A percentile compares a stretch with the other conserved stretches of the same genome.
These are phyloP conservation scores for Neodon shergylaensis DNA, from an alignment of 2,113 vertebrate genomes.

Conservation along the genomic window DNA sequence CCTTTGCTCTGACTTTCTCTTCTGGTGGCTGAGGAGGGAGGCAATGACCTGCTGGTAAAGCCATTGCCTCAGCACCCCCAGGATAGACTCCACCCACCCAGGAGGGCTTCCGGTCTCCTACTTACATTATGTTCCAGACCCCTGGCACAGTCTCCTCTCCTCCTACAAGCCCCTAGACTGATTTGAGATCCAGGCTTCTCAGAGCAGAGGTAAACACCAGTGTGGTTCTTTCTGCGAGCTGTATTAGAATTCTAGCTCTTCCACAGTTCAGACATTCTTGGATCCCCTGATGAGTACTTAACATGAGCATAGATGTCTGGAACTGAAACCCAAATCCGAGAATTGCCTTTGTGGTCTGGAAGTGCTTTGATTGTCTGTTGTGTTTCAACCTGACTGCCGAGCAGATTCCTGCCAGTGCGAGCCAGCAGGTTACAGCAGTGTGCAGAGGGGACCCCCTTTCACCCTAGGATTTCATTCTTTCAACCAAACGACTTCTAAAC, in stretches of 20 bases:
- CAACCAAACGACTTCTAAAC: background rate
- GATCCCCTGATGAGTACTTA: slow-evolving; percentile 71
- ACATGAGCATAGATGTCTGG: slow-evolving; percentile 62
- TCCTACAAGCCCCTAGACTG: background rate
- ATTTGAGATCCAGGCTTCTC: slow-evolving; percentile 19
- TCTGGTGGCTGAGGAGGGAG: background rate
- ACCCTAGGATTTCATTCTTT: background rate
- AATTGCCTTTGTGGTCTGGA: slow-evolving; percentile 63
- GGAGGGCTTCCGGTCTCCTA: background rate
- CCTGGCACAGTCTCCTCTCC: background rate
- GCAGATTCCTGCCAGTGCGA: background rate
- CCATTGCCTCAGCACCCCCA: slow-evolving; percentile 48
- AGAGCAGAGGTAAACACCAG: slow-evolving; percentile 14
- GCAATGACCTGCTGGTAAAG: background rate
- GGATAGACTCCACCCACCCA: background rate
- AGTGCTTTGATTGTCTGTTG: slow-evolving; percentile 28
- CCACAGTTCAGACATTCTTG: slow-evolving; percentile 72
- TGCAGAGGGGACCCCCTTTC: background rate
- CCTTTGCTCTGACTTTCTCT: slow-evolving; percentile 71
- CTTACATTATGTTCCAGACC: background rate
- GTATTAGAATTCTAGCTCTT: slow-evolving; percentile 56
- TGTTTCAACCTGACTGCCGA: slow-evolving; percentile 30
- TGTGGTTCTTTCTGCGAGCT: slow-evolving; percentile 48
- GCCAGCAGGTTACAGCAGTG: background rate
- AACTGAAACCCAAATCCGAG: slow-evolving; percentile 64